Evolutionary conservation across 2,113 vertebrate species (phyloP).

Genomic region (Pangasianodon gigas): DNA sequence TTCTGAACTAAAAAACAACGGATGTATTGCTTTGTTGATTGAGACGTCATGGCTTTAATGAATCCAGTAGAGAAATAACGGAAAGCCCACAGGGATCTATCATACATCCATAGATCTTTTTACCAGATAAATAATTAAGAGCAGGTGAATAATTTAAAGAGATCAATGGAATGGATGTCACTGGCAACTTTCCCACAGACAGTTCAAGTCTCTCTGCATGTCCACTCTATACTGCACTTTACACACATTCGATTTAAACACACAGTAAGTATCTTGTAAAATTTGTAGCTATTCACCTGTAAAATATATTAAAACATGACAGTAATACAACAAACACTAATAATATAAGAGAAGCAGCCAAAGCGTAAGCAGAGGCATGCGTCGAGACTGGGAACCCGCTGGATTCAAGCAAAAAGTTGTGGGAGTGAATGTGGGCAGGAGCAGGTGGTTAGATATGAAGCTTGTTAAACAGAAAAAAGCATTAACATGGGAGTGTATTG

Average conservation of each 20-base stretch:
- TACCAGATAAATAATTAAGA: constrained; percentile 74
- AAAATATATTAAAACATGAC: background rate
- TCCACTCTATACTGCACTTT: constrained; percentile 15
- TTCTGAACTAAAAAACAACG: background rate
- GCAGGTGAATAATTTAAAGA: constrained; percentile 70
- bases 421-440: background rate
- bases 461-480: background rate
- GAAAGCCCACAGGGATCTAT: constrained; percentile 59
- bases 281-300: background rate
- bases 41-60: constrained; percentile 65
- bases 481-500: background rate
- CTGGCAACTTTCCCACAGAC: constrained; percentile 56
- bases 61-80: constrained; percentile 72
- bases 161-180: constrained; percentile 64
- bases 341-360: background rate
- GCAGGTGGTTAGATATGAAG: no score
- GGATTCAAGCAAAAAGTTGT: background rate
- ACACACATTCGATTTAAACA: background rate
- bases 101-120: constrained; percentile 71
- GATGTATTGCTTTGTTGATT: constrained; percentile 8
- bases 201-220: constrained; percentile 25
- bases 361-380: background rate
- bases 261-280: background rate
- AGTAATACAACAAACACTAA: background rate
- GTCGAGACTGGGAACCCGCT: background rate